Conservation (phyloP, 1,140 invertebrate species). For the Uloborus diversus region DNA sequence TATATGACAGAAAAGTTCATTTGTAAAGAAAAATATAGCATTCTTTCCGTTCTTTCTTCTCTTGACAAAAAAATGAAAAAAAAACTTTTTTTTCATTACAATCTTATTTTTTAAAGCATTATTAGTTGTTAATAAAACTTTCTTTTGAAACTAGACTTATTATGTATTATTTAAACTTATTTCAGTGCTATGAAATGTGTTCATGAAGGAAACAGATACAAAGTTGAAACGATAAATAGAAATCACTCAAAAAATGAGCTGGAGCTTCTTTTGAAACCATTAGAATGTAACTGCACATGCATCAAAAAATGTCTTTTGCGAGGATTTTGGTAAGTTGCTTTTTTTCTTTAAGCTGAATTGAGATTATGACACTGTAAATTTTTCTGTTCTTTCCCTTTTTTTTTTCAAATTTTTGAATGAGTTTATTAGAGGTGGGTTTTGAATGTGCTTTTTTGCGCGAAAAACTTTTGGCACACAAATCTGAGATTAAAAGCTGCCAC, state of each 20-base stretch:
- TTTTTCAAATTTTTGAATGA: not conserved
- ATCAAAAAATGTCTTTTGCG: conserved; percentile 19
- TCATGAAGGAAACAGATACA: not conserved
- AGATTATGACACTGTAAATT: not conserved
- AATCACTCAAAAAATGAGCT: not conserved
- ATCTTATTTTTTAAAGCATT: not conserved
- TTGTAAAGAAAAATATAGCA: too few relatives aligned
- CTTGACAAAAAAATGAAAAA: not conserved
- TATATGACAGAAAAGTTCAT: too few relatives aligned
- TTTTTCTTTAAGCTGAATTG: not conserved
- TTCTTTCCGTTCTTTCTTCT: not conserved
- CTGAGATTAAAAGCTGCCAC: too few relatives aligned
- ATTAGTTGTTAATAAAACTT: not conserved
- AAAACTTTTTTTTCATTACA: not conserved
- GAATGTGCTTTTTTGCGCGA: not conserved
- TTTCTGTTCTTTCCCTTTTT: not conserved
- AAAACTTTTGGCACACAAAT: too few relatives aligned
- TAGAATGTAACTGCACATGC: not conserved
- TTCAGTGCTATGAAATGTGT: not conserved
- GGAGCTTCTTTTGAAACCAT: not conserved
- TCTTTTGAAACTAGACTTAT: not conserved
- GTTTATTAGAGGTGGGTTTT: not conserved
- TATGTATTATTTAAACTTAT: not conserved
- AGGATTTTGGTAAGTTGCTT: conserved; percentile 35
- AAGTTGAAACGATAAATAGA: conserved; percentile 1